Conservation (phyloP, 2,888 invertebrate genomes). For the Parnassius apollo region DNA sequence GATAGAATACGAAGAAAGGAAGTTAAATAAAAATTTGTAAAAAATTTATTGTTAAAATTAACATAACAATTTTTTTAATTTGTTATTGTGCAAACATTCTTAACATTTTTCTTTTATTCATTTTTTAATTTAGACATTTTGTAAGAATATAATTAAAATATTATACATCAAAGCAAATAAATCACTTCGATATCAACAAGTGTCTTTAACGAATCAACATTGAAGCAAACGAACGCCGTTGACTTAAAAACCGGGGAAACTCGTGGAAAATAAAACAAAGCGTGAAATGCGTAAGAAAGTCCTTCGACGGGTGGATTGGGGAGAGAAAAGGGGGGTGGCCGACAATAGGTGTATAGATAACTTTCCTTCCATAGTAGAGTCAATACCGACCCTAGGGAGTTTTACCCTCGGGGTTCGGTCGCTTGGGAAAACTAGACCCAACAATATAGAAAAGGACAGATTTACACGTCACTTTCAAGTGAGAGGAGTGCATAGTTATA, state of each 20-base stretch:
- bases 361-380: constrained; percentile 80
- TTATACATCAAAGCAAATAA: neutral
- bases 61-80: no score
- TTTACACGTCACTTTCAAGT: constrained; percentile 48
- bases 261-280: constrained; percentile 63
- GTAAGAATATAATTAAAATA: no score
- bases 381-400: constrained; percentile 80
- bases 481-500: constrained; percentile 67
- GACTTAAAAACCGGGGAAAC: constrained; percentile 27
- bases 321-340: constrained; percentile 56
- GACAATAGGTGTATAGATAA: constrained; percentile 81
- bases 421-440: constrained; percentile 82
- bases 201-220: constrained; percentile 31
- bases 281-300: constrained; percentile 79
- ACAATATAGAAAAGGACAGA: constrained; percentile 78
- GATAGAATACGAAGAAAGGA: no score
- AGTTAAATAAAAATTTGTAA: no score
- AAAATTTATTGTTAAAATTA: no score
- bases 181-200: constrained; percentile 32
- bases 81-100: no score
- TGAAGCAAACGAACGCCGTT: constrained; percentile 26
- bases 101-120: no score
- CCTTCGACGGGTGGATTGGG: constrained; percentile 54
- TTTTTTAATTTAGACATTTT: no score
- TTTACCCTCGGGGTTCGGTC: constrained; percentile 79